These are phyloP conservation scores for Drosophila putrida DNA, from an alignment of 2,888 invertebrate species.

Conservation along the genomic window DNA sequence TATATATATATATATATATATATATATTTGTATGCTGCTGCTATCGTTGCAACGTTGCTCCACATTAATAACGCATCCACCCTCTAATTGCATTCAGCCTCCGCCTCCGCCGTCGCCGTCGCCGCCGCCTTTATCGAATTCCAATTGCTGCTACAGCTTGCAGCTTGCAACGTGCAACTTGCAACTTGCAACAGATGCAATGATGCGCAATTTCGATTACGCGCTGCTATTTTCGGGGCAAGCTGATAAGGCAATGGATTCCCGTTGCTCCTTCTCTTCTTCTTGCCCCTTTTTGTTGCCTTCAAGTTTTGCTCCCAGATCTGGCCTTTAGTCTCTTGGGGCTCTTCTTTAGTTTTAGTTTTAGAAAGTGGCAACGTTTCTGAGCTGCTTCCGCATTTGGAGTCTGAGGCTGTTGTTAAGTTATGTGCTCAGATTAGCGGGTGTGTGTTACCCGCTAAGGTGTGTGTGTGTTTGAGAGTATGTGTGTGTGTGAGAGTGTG, in stretches of 20 bases:
- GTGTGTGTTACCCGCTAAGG: conserved; percentile 70
- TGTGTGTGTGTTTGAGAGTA: conserved; percentile 10
- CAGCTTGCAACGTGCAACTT: conserved; percentile 10
- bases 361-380: conserved; percentile 62
- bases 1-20: conserved; percentile 35
- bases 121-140: conserved; percentile 72
- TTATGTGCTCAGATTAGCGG: conserved; percentile 79
- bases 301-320: neutral
- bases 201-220: conserved; percentile 83
- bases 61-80: conserved; percentile 85
- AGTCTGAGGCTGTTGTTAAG: conserved; percentile 53
- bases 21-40: conserved; percentile 30
- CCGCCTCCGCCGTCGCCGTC: conserved; percentile 9
- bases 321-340: conserved; percentile 11
- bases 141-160: conserved; percentile 45
- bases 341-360: conserved; percentile 25
- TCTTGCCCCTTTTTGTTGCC: neutral
- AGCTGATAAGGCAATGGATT: conserved; percentile 47
- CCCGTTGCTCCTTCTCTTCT: neutral
- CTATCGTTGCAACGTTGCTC: conserved; percentile 60
- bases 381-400: conserved; percentile 64
- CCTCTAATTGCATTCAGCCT: conserved; percentile 84
- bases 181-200: conserved; percentile 31
- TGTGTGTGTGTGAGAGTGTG: conserved; percentile 12
- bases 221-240: conserved; percentile 55